A percentile compares a stretch with the other conserved stretches of the same genome.
These are phyloP conservation scores for Calidris pugnax DNA, from an alignment of 2,113 vertebrate species.

Conservation along the genomic window DNA sequence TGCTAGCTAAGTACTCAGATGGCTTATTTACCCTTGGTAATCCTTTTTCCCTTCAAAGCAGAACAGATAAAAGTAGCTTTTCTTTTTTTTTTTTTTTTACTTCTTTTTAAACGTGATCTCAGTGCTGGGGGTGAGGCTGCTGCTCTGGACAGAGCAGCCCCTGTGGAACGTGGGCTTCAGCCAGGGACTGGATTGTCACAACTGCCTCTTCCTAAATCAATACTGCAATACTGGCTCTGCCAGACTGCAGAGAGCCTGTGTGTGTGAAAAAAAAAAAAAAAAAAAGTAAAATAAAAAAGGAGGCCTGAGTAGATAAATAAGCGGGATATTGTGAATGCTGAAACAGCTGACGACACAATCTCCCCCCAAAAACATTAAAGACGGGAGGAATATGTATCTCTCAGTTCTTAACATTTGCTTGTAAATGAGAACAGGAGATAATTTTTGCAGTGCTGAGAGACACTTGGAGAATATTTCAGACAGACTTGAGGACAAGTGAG, in stretches of 20 bases:
- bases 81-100: background rate
- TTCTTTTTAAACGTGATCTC: background rate
- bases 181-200: background rate
- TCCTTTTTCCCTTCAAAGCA: slow-evolving; percentile 51
- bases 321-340: background rate
- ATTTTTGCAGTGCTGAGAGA: slow-evolving; percentile 31
- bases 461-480: slow-evolving; percentile 42
- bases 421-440: slow-evolving; percentile 35
- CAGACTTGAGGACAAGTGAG: slow-evolving; percentile 23
- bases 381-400: background rate
- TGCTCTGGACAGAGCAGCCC: background rate
- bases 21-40: slow-evolving; percentile 53
- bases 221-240: background rate
- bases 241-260: slow-evolving; percentile 4
- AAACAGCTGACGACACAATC: background rate
- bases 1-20: slow-evolving; percentile 24
- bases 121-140: background rate
- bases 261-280: background rate
- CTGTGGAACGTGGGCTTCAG: accelerated
- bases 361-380: background rate
- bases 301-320: background rate
- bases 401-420: background rate
- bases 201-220: slow-evolving; percentile 14
- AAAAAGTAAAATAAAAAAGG: background rate
- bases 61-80: slow-evolving; percentile 5